Percentiles rank a stretch among this genome's conserved stretches.
These are phyloP conservation scores for Sebastes diaconus DNA, from an alignment of 2,797 vertebrate genomes.

Conservation along the genomic window DNA sequence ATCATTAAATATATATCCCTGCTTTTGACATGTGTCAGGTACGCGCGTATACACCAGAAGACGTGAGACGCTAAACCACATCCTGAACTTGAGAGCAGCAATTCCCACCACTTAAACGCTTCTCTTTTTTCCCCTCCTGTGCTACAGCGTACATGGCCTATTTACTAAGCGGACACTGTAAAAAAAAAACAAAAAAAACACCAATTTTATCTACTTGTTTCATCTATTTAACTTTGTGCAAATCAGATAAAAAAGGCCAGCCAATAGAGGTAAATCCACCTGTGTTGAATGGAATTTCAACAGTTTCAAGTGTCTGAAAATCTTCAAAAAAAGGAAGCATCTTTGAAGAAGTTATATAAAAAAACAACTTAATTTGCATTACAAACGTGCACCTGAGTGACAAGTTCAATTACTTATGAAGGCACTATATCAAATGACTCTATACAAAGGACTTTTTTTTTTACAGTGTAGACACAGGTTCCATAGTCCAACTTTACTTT, in stretches of 20 bases:
- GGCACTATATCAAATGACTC: not conserved
- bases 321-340: not conserved
- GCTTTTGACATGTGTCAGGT: slow-evolving; percentile 1
- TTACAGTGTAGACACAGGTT: slow-evolving; percentile 24
- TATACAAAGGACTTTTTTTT: not conserved
- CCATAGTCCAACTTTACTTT: slow-evolving; percentile 37
- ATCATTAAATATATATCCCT: not conserved
- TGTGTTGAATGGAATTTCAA: not conserved
- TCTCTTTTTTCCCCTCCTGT: not conserved
- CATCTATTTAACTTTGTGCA: not conserved
- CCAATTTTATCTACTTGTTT: not conserved
- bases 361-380: not conserved
- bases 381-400: not conserved
- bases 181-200: not conserved
- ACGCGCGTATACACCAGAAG: not conserved
- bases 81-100: slow-evolving; percentile 14
- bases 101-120: slow-evolving; percentile 14
- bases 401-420: not conserved
- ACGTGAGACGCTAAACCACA: slow-evolving; percentile 3
- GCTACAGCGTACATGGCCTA: not conserved
- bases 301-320: not conserved
- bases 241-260: not conserved
- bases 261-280: not conserved
- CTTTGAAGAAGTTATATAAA: not conserved
- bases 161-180: slow-evolving; percentile 16